These are phyloP conservation scores for Eonycteris spelaea DNA, from an alignment of 2,113 vertebrate species.

Conservation along the genomic window DNA sequence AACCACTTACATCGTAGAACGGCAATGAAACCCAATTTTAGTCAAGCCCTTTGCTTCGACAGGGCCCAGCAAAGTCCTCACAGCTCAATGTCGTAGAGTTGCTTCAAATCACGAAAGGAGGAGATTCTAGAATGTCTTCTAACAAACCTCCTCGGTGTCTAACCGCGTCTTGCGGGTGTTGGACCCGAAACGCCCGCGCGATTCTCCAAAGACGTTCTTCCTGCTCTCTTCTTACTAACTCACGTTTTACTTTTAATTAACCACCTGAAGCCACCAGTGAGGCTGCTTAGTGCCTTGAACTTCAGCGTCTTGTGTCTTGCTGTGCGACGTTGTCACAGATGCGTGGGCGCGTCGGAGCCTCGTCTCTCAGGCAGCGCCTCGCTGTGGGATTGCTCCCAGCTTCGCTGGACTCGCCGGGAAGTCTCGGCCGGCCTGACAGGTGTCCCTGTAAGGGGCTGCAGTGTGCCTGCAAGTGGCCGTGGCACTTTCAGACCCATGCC, in stretches of 20 bases:
- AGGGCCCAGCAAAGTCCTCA: accelerated
- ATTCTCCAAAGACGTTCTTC: too few relatives aligned
- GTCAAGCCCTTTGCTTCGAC: neutral
- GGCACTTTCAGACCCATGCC: too few relatives aligned
- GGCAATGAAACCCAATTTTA: accelerated
- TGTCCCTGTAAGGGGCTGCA: accelerated
- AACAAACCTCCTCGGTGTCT: accelerated
- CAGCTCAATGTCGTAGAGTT: accelerated
- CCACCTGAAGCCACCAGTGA: neutral
- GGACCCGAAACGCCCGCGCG: too few relatives aligned
- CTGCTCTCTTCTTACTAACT: neutral
- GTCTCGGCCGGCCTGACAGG: accelerated
- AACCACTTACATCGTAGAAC: neutral
- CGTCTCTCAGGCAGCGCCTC: accelerated
- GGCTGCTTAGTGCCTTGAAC: accelerated
- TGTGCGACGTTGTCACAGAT: accelerated
- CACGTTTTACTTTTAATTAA: too few relatives aligned
- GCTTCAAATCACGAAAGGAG: neutral
- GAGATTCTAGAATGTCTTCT: neutral
- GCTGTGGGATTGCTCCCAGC: accelerated
- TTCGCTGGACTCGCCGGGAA: accelerated
- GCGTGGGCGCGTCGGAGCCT: accelerated
- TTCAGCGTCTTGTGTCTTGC: accelerated
- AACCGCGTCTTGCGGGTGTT: accelerated
- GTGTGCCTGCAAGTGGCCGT: accelerated